Conservation (phyloP, 2,888 invertebrate species). For the Nysson spinosus region DNA sequence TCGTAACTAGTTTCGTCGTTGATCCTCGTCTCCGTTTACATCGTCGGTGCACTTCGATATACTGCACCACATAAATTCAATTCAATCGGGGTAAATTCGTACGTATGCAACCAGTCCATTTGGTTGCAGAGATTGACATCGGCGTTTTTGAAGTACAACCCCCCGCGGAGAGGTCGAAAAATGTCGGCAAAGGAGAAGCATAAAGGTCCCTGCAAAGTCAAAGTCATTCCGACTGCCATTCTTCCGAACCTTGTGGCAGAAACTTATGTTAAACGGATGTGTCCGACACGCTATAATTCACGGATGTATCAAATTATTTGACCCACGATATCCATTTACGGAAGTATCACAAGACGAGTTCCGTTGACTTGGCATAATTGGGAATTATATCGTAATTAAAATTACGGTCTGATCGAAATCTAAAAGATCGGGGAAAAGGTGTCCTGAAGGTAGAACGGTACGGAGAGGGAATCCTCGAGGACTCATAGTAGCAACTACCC, state of each 20-base stretch:
- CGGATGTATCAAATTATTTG: not conserved
- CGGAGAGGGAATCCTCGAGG: no score
- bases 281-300: slow-evolving; percentile 8
- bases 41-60: no score
- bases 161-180: slow-evolving; percentile 66
- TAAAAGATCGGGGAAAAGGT: no score
- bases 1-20: no score
- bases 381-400: no score
- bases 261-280: slow-evolving; percentile 50
- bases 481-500: not conserved
- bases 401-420: no score
- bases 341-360: no score
- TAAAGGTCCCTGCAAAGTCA: slow-evolving; percentile 44
- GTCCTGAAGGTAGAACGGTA: no score
- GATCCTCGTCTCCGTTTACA: no score
- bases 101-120: slow-evolving; percentile 13
- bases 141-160: slow-evolving; percentile 67
- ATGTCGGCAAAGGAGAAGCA: slow-evolving; percentile 58
- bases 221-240: slow-evolving; percentile 45
- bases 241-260: slow-evolving; percentile 65
- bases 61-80: no score
- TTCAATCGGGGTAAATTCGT: not conserved
- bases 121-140: slow-evolving; percentile 67
- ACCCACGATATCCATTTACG: no score
- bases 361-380: no score